These are phyloP conservation scores for Schizothorax lantsangensis DNA, from an alignment of 2,797 vertebrate genomes.

Conservation along the genomic window DNA sequence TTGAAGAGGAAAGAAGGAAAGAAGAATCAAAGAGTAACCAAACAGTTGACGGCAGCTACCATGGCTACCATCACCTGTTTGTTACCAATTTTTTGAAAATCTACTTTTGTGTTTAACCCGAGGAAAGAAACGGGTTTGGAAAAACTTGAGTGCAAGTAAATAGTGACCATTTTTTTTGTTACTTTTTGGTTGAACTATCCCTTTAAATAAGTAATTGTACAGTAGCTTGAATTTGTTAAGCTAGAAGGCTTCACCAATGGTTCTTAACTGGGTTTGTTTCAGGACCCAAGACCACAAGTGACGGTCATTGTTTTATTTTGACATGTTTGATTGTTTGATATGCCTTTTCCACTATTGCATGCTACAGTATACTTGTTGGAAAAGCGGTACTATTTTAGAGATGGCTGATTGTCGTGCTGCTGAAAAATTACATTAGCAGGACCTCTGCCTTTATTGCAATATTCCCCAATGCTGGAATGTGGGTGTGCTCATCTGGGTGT, in stretches of 20 bases:
- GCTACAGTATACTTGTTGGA: background rate
- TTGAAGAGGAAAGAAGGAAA: background rate
- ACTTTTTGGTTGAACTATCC: background rate
- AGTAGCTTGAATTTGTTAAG: background rate
- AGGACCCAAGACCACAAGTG: background rate
- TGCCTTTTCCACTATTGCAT: background rate
- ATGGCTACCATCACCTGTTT: background rate
- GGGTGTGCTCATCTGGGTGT: background rate
- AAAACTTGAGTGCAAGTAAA: background rate
- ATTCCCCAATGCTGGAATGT: background rate
- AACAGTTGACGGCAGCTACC: background rate
- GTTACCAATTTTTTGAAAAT: background rate
- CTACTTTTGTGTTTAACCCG: background rate
- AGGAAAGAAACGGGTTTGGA: background rate
- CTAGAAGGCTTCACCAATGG: background rate
- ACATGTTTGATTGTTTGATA: background rate
- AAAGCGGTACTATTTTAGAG: background rate
- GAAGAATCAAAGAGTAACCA: background rate
- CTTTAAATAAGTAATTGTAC: background rate
- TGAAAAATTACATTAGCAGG: background rate
- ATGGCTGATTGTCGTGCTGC: background rate
- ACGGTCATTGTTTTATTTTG: background rate
- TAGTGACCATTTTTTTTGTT: background rate
- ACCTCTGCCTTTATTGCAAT: background rate
- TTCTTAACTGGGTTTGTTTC: background rate